These are phyloP conservation scores for Zoroaster sp. DNA, from an alignment of 53 echinoderm and acorn worm genomes.

Conservation along the genomic window DNA sequence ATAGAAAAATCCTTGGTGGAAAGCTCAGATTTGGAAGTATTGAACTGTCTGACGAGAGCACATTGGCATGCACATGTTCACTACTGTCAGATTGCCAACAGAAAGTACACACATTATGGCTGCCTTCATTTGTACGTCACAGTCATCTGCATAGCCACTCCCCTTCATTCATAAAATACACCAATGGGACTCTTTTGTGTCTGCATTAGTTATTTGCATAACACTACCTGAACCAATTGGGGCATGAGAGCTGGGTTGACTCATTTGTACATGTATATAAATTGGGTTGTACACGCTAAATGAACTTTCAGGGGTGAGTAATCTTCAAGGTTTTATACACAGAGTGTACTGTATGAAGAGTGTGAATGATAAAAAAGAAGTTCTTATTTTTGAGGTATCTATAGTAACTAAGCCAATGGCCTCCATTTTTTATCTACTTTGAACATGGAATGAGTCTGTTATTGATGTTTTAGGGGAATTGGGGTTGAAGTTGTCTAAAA, in stretches of 20 bases:
- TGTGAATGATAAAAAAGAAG: neutral
- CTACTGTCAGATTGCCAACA: neutral
- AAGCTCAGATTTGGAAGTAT: neutral
- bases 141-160: conserved; percentile 23
- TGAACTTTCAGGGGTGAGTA: neutral
- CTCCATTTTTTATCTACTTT: neutral
- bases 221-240: conserved; percentile 17
- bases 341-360: neutral
- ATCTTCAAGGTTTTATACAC: neutral
- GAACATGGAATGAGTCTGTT: too few relatives aligned
- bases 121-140: neutral
- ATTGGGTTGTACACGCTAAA: neutral
- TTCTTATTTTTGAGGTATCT: neutral
- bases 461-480: too few relatives aligned
- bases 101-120: neutral
- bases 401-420: neutral
- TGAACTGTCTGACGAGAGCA: neutral
- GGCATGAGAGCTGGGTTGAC: neutral
- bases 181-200: neutral
- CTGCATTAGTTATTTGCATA: conserved; percentile 11
- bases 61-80: neutral
- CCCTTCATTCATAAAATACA: neutral
- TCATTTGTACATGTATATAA: conserved; percentile 20
- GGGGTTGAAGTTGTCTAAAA: too few relatives aligned
- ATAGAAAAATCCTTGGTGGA: neutral